Percentiles rank a stretch among this genome's conserved stretches.
These are phyloP conservation scores for Gari tellinella DNA, from an alignment of 2,888 invertebrate species.

Conservation along the genomic window DNA sequence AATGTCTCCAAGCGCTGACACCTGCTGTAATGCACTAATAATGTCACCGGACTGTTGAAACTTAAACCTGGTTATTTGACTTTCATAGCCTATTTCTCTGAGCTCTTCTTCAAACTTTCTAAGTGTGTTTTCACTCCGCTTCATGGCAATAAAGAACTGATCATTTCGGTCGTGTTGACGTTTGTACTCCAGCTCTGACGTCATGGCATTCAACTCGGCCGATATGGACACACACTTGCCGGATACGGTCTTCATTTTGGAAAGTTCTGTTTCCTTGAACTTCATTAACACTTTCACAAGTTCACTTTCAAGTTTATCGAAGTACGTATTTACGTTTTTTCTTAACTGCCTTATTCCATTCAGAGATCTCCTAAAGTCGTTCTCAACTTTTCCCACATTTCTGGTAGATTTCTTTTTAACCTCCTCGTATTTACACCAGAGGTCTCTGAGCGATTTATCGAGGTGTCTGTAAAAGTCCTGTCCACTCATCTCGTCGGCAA, in stretches of 20 bases:
- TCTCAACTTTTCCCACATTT: too few species aligned
- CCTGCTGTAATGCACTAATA: not conserved
- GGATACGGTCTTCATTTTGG: not conserved
- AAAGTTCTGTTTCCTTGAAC: not conserved
- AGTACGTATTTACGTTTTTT: not conserved
- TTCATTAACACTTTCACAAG: not conserved
- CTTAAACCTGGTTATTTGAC: not conserved
- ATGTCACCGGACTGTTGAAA: not conserved
- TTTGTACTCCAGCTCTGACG: not conserved
- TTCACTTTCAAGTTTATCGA: slow-evolving; percentile 2
- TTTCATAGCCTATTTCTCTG: not conserved
- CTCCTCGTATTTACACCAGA: not conserved
- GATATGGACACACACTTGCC: not conserved
- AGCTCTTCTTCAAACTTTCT: not conserved
- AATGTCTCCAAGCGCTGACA: not conserved
- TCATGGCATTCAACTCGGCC: not conserved
- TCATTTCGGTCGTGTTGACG: not conserved
- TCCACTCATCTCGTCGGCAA: too few species aligned
- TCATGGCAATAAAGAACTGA: too few species aligned
- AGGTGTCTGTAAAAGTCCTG: too few species aligned
- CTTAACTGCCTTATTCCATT: not conserved
- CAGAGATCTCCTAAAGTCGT: not conserved
- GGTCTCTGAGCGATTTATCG: not conserved
- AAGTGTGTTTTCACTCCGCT: too few species aligned
- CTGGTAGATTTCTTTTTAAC: too few species aligned